phyloP scores from a whole-genome alignment of 2,888 invertebrate genomes.

The Nemapogon koenigi region DNA sequence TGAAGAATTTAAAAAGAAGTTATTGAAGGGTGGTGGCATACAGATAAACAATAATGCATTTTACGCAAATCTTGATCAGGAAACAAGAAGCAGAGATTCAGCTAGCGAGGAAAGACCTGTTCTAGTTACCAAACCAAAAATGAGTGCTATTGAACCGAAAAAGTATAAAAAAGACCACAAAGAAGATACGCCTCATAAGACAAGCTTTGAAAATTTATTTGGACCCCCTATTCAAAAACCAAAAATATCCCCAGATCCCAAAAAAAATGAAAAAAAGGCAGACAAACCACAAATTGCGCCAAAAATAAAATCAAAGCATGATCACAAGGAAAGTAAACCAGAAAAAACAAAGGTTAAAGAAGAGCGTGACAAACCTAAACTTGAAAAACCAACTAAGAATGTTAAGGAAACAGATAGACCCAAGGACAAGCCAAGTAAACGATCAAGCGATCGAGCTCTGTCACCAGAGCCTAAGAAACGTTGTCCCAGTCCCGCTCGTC shows the following conservation, averaged over 20 bases:
- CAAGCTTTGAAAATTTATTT: conserved; percentile 80
- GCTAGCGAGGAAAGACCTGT: conserved; percentile 64
- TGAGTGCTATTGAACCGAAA: conserved; percentile 64
- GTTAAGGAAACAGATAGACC: conserved; percentile 63
- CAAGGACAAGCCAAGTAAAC: conserved; percentile 62
- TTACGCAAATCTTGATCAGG: conserved; percentile 55
- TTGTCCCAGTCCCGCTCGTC: conserved; percentile 39
- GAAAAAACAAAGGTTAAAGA: conserved; percentile 54
- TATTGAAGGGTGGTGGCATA: conserved; percentile 86
- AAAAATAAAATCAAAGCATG: conserved; percentile 52
- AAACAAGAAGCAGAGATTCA: conserved; percentile 64
- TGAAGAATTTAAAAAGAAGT: conserved; percentile 87
- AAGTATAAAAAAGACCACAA: conserved; percentile 69
- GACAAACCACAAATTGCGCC: conserved; percentile 56
- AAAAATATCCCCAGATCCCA: conserved; percentile 72
- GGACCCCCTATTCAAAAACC: conserved; percentile 82
- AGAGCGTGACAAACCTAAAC: conserved; percentile 55
- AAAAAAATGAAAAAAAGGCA: conserved; percentile 67
- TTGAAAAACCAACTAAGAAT: conserved; percentile 47
- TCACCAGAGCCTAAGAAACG: conserved; percentile 51
- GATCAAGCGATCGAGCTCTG: conserved; percentile 42
- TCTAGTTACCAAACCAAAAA: conserved; percentile 75
- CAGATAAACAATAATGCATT: conserved; percentile 49
- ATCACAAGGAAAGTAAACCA: conserved; percentile 46
- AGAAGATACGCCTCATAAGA: conserved; percentile 61